Evolutionary conservation across 2,888 invertebrate species (phyloP).

Genomic region (Spatulosminthurus flaviceps): DNA sequence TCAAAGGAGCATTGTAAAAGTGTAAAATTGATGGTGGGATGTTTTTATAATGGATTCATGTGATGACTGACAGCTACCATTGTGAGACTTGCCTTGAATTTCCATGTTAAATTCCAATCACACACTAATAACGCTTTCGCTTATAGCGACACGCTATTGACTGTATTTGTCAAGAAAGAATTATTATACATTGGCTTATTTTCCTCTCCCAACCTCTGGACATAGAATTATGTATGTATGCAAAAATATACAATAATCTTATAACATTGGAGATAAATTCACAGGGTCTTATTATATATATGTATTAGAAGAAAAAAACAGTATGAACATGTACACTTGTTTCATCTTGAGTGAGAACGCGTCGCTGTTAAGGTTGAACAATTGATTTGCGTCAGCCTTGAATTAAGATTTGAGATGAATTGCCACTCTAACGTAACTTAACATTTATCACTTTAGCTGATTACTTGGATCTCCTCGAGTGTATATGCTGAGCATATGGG

Average conservation of each 20-base stretch:
- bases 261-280: too few relatives aligned
- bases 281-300: too few relatives aligned
- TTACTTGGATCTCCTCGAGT: slow-evolving; percentile 14
- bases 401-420: slow-evolving; percentile 27
- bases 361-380: slow-evolving; percentile 6
- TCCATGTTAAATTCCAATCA: slow-evolving; percentile 9
- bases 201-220: too few relatives aligned
- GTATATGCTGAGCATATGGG: background rate
- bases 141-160: background rate
- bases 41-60: background rate
- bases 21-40: background rate
- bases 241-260: too few relatives aligned
- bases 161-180: slow-evolving; percentile 3
- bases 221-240: too few relatives aligned
- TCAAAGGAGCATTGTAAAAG: background rate
- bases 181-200: too few relatives aligned
- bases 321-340: background rate
- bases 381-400: slow-evolving; percentile 28
- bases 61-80: background rate
- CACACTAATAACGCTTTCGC: background rate
- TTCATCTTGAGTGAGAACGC: background rate
- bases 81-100: slow-evolving; percentile 2
- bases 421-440: slow-evolving; percentile 13
- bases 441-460: slow-evolving; percentile 18
- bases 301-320: background rate